Conservation (phyloP, 2,797 vertebrate species). For the Periophthalmus magnuspinnatus region DNA sequence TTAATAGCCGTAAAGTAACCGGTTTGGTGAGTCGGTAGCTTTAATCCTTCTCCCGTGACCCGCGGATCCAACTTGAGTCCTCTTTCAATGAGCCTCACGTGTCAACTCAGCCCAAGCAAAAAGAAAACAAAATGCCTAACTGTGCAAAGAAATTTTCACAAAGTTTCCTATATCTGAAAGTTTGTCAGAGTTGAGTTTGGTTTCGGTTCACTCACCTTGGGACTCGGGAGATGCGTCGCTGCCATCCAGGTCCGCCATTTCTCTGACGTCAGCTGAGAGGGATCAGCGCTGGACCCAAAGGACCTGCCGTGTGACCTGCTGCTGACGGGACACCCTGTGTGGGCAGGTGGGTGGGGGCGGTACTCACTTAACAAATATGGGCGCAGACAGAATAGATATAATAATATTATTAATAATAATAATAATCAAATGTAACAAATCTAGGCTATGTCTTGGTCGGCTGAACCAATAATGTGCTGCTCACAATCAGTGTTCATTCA, state of each 20-base stretch:
- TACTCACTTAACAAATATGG: neutral
- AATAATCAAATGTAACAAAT: neutral
- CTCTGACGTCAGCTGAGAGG: conserved; percentile 80
- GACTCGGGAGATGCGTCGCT: conserved; percentile 75
- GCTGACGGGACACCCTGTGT: conserved; percentile 53
- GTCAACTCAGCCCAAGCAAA: neutral
- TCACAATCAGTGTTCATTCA: neutral
- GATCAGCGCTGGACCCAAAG: conserved; percentile 56
- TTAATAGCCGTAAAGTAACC: conserved; percentile 35
- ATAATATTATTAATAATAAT: too few species aligned
- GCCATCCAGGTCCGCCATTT: conserved; percentile 83
- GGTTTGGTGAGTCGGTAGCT: conserved; percentile 49
- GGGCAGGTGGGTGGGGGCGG: conserved; percentile 65
- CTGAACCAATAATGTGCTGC: neutral
- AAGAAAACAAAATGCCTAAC: neutral
- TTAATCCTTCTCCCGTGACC: conserved; percentile 76
- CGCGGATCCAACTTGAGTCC: conserved; percentile 34
- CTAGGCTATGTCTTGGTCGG: neutral
- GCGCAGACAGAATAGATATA: neutral
- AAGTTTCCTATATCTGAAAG: neutral
- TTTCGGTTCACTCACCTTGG: conserved; percentile 73
- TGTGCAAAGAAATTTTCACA: rapidly evolving
- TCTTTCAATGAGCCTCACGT: conserved; percentile 15
- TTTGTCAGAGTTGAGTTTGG: conserved; percentile 33
- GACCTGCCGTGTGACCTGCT: conserved; percentile 35